Conservation (phyloP, 2,888 invertebrate species). For the Gymnocheta viridis region DNA sequence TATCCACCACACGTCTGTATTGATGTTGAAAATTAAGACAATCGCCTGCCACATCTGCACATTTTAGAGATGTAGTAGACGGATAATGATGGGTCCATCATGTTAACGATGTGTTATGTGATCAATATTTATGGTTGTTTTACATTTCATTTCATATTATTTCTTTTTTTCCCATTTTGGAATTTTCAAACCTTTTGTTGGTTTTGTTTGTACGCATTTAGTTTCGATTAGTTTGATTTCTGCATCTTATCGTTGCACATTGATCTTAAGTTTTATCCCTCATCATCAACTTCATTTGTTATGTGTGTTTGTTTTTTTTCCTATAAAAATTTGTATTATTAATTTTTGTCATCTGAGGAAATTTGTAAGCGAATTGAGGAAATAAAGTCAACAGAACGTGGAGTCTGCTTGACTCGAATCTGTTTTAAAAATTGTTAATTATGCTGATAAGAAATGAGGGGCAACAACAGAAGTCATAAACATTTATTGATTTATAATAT, state of each 20-base stretch:
- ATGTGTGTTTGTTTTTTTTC: constrained; percentile 6
- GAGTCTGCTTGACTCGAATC: constrained; percentile 32
- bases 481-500: constrained; percentile 64
- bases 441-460: constrained; percentile 47
- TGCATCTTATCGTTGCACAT: constrained; percentile 77
- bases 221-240: constrained; percentile 68
- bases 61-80: constrained; percentile 59
- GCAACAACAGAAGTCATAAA: constrained; percentile 58
- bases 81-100: constrained; percentile 68
- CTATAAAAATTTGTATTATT: constrained; percentile 28
- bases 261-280: constrained; percentile 74
- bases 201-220: constrained; percentile 54
- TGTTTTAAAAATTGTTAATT: constrained; percentile 62
- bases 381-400: constrained; percentile 1
- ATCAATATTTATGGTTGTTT: constrained; percentile 70
- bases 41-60: constrained; percentile 63
- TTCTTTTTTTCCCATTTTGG: not conserved
- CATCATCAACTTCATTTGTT: constrained; percentile 57
- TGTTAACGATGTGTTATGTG: constrained; percentile 71
- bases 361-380: constrained; percentile 33
- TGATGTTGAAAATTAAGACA: constrained; percentile 61
- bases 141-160: constrained; percentile 24
- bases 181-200: constrained; percentile 36
- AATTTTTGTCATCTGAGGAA: constrained; percentile 60
- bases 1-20: constrained; percentile 23